Evolutionary conservation across 2,113 vertebrate genomes (phyloP), one percentile per base, ranked within the genome.

Genomic region (Ophiodon elongatus): DNA sequence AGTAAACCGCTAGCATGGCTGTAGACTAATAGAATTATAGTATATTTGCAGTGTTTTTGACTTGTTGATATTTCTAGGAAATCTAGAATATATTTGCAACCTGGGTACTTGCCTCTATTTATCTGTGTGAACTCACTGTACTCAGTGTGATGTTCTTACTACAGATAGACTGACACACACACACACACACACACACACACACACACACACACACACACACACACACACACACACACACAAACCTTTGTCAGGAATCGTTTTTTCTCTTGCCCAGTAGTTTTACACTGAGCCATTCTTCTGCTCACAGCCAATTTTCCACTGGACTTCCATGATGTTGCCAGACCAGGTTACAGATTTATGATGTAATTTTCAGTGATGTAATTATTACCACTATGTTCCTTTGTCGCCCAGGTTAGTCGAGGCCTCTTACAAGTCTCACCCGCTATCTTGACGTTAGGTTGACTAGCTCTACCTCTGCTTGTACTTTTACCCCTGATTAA

Each of bases 361-460:
- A 35, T 6, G 2, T 60, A 39, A 66, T 88, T 85, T 87, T 75
- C 50, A 64, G 11, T 89, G 78, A 86, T 85, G 73, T 85, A 67
- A 77, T 79, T 74, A 73, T 82, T 35, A 59, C 79, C 23, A 43
- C 43, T n/a, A 1, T 1, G 31, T 87, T 79, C 74, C 67, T 83
- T 83, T 88, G 88, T 41, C 69, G 70, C 79, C 45, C 60, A 23
- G 54, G 11, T 88, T 87, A 77, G 65, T 66, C 4, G 73, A 73
- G 66, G 25, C 74, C 35, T 41, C 64, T 66, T 72, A 74, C 37
- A 74, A 33, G 56, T 73, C 83, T 60, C 76, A 80, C 50, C 5
- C 11, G 76, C 71, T 21, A 15, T 45, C 54, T 23, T 71, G 45
- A 62, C 9, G 8, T 35, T 29, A 23, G 6, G 29, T 57, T 76